Evolutionary conservation across 2,797 vertebrate species (phyloP), one percentile per base, ranked within the genome.

Genomic region (Enteromius afrohamiltoni): DNA sequence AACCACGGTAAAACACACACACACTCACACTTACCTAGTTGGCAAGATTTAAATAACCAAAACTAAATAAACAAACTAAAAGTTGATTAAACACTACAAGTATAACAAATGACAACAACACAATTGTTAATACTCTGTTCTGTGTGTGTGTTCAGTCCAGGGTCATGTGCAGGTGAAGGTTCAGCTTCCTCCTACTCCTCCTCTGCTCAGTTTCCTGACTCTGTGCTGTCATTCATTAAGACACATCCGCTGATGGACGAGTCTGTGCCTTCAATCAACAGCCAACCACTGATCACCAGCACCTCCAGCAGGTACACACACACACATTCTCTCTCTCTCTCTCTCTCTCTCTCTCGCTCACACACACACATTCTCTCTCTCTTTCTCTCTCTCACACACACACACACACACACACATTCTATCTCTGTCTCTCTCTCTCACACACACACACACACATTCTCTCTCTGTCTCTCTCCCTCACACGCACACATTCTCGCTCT

Each of bases 171-270:
- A 8, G 96, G 96, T 17, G 96, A 98, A 0, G 96, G 95, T 47
- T 91, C 94, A 0, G 97, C 96, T 0, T 94, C 96, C 60, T 95
- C 94, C 55, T 97, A 93, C 92, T 95, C 94, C 89, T 96, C 97
- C 1, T 99, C 97, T 6, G 95, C 96, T 53, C 95, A 96, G 85
- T 98, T 99, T 88, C 98, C 98, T 0, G 98, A 99, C 10, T 96
- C 97, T 90, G 97, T 92, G 0, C 89, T 99, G 83, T 91, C 95
- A 1, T 99, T 99, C 90, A 97, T 98, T 92, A 99, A 98, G 87
- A 97, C 96, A 2, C 96, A 96, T 84, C 96, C 98, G 7, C 91
- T 99, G 88, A 98, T 99, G 97, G 97, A 99, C 83, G 96, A 96
- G 26, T 95, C 96, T 0, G 96, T 98, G 16, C 95, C 96, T 0